Base-by-base conservation (phyloP, 23 tunicate species). In the Corella eumyota region DNA sequence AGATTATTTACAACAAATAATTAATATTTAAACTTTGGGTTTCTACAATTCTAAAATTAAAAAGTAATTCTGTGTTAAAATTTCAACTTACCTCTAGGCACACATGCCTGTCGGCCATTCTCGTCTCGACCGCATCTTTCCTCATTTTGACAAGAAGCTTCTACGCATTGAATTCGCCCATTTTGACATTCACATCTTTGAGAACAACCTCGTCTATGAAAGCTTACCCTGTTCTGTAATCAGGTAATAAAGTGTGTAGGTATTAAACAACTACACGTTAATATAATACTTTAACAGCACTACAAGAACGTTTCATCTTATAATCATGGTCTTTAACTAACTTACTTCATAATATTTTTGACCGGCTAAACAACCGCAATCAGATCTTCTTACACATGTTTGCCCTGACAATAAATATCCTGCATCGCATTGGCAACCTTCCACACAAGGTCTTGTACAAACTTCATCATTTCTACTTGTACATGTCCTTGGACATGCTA, bases 401-500 rank as follows among this genome's bases (percentile, higher is more conserved):
- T 64, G 54, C 3, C 64, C 64, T 25, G 80, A 74, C 23, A 64
- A n/a, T 20, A 74, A 35, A 32, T 36, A 74, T n/a, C 80, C 80
- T 4, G 61, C 53, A 40, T 74, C 36, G 36, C 80, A 74, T 17
- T 38, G 45, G 54, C 80, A 74, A 7, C 72, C 72, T 54, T 74
- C 80, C 19, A 65, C 58, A 37, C 72, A 65, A 30, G 11, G 48
- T 15, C 48, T 40, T 11, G 9, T 46, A 31, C 73, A 67, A 17
- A 2, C 17, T 17, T 15, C 4, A 6, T 30, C 48, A 4, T 20
- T 32, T 5, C 36, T 54, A 22, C 29, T 23, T 1, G 73, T 44
- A 50, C 90, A 80, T 24, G 74, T 49, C 1, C 66, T 30, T 19
- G 69, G 75, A 59, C 90, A 80, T 6, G 34, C 33, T 4, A 68